Conservation (phyloP, 2,113 vertebrate species). For the Anseranas semipalmata region DNA sequence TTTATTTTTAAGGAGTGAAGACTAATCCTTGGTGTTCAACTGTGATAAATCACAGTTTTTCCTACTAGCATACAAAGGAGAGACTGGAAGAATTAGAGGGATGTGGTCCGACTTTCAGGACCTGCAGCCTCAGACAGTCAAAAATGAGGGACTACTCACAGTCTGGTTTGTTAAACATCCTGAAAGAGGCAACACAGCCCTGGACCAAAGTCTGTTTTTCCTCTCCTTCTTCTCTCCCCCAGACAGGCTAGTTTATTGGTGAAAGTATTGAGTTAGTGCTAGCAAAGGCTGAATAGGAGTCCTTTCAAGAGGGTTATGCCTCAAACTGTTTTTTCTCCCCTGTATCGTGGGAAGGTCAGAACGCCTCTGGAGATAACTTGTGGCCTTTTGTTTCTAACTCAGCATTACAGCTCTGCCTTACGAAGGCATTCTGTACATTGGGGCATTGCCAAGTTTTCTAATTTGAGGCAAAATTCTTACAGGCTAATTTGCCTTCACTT, state of each 20-base stretch:
- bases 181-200: not conserved
- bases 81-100: not conserved
- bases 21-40: not conserved
- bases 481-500: not conserved
- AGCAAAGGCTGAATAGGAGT: not conserved
- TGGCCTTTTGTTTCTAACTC: not conserved
- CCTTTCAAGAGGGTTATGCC: not conserved
- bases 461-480: not conserved
- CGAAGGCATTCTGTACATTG: not conserved
- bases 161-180: not conserved
- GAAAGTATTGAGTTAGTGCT: not conserved
- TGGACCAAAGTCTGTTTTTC: not conserved
- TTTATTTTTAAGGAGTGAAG: not conserved
- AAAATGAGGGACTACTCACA: not conserved
- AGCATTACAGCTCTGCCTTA: not conserved
- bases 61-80: not conserved
- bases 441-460: not conserved
- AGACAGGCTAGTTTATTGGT: not conserved
- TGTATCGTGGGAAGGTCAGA: not conserved
- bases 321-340: not conserved
- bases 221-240: not conserved
- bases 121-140: not conserved
- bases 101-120: not conserved
- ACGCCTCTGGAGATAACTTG: not conserved
- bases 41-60: not conserved